phyloP scores from a whole-genome alignment of 1,140 invertebrate species.

The Cotesia chilonis region DNA sequence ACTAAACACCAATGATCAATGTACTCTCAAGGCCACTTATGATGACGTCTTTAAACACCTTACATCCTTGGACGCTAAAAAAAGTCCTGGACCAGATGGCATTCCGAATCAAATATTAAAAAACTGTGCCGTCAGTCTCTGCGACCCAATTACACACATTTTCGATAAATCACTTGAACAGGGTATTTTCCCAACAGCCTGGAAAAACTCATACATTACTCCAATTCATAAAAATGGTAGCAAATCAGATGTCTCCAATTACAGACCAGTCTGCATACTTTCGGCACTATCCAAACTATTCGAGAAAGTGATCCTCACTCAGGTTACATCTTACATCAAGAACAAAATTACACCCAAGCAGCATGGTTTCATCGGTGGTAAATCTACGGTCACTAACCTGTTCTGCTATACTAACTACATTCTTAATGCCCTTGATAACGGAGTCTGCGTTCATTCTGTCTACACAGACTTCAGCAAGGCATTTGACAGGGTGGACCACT shows the following conservation, averaged over 20 bases:
- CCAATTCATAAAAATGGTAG: slow-evolving; percentile 1
- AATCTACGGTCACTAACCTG: too few species aligned
- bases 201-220: slow-evolving; percentile 2
- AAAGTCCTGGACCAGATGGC: neutral
- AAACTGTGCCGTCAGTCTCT: too few species aligned
- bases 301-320: too few species aligned
- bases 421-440: too few species aligned
- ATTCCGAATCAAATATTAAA: neutral
- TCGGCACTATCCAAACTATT: slow-evolving; percentile 6
- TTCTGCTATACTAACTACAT: too few species aligned
- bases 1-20: neutral
- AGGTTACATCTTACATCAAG: too few species aligned
- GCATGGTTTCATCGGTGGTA: too few species aligned
- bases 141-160: neutral
- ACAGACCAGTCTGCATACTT: slow-evolving; percentile 3
- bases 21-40: neutral
- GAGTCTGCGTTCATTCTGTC: too few species aligned
- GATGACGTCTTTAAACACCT: neutral
- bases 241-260: neutral
- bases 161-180: neutral
- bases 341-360: too few species aligned
- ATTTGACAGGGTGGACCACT: too few species aligned
- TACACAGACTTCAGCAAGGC: too few species aligned
- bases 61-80: neutral
- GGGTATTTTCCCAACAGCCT: neutral